phyloP scores from a whole-genome alignment of 2,797 vertebrate species.

The Parambassis ranga region DNA sequence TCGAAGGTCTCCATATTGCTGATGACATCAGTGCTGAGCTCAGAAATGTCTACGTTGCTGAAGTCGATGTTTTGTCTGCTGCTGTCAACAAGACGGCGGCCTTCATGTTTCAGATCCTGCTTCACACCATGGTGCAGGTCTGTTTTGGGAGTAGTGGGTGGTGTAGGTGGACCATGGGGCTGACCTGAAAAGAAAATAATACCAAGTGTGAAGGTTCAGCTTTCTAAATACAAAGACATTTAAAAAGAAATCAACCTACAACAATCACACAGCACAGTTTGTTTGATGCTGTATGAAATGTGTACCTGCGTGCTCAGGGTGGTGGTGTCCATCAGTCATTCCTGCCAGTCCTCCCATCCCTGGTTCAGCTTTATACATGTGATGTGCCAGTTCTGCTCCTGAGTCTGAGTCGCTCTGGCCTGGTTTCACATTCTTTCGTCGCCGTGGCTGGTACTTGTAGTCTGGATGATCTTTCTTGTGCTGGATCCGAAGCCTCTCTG shows the following conservation, averaged over 20 bases:
- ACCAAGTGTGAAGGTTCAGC: neutral
- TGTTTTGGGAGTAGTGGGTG: constrained; percentile 94
- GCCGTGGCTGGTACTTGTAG: constrained; percentile 97
- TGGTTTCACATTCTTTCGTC: constrained; percentile 92
- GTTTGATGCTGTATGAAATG: too few relatives aligned
- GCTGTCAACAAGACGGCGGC: constrained; percentile 87
- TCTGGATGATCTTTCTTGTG: constrained; percentile 99
- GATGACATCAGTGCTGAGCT: constrained; percentile 98
- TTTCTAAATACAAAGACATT: neutral
- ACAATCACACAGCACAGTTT: too few relatives aligned
- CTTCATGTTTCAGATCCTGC: constrained; percentile 92
- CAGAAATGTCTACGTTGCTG: constrained; percentile 98
- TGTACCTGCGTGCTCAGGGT: constrained; percentile 90
- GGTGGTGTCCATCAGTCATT: constrained; percentile 85
- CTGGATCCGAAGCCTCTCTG: constrained; percentile 93
- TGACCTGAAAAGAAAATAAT: constrained; percentile 79
- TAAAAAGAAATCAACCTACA: neutral
- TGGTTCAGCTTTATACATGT: constrained; percentile 89
- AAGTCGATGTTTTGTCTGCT: constrained; percentile 98
- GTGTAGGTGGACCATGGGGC: constrained; percentile 93
- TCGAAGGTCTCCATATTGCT: constrained; percentile 97
- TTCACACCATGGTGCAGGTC: constrained; percentile 89
- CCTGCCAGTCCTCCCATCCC: constrained; percentile 78
- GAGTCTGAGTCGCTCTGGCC: constrained; percentile 93
- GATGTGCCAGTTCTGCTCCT: constrained; percentile 87